These are phyloP conservation scores for Sus cebifrons DNA, from an alignment of 2,797 vertebrate species.

Conservation along the genomic window DNA sequence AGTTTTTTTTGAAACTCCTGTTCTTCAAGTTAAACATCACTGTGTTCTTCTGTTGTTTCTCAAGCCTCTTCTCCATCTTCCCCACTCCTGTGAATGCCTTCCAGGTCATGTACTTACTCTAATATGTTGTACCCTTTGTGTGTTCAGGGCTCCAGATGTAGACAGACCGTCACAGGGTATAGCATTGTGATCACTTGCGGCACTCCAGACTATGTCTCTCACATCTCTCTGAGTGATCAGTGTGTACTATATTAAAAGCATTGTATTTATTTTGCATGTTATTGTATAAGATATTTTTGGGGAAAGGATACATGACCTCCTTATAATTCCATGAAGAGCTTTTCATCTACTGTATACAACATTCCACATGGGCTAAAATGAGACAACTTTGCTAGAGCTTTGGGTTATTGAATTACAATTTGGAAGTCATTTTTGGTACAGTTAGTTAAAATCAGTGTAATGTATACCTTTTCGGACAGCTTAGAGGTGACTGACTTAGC, in stretches of 20 bases:
- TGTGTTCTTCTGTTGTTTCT: background rate
- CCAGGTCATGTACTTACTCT: background rate
- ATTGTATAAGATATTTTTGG: background rate
- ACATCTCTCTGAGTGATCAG: background rate
- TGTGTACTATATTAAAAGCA: background rate
- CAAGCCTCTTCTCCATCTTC: background rate
- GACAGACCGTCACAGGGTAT: background rate
- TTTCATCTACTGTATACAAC: background rate
- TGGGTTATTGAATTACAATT: slow-evolving; percentile 32
- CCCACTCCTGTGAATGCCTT: background rate
- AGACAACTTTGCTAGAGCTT: background rate
- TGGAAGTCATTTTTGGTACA: background rate
- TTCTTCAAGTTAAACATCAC: background rate
- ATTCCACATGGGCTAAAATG: background rate
- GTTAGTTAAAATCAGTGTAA: background rate
- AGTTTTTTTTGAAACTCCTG: background rate
- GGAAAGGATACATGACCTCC: background rate
- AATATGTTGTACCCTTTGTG: background rate
- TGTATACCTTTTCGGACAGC: slow-evolving; percentile 2
- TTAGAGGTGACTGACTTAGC: background rate
- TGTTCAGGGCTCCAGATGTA: background rate
- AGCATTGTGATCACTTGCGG: background rate
- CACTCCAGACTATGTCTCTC: background rate
- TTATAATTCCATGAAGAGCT: background rate
- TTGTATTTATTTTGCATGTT: slow-evolving; percentile 7